Conservation (phyloP, 2,888 invertebrate species). For the Spialia ferax region DNA sequence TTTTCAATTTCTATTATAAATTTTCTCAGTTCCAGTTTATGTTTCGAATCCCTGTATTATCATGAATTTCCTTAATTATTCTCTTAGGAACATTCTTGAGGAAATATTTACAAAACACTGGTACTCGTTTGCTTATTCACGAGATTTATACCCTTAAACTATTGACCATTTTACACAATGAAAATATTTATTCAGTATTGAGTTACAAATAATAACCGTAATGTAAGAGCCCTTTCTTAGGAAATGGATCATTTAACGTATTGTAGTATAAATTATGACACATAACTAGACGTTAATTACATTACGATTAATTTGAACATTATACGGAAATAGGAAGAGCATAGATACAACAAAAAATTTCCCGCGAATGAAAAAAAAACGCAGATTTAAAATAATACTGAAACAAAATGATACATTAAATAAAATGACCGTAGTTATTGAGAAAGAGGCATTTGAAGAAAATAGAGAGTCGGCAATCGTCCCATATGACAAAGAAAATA, state of each 20-base stretch:
- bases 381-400: too few relatives aligned
- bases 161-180: not conserved
- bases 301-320: too few relatives aligned
- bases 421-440: too few relatives aligned
- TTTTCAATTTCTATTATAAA: not conserved
- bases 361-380: too few relatives aligned
- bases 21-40: slow-evolving; percentile 4
- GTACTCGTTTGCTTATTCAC: not conserved
- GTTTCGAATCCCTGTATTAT: slow-evolving; percentile 6
- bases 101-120: slow-evolving; percentile 16
- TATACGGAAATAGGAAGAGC: too few relatives aligned
- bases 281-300: too few relatives aligned
- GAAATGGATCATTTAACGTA: not conserved
- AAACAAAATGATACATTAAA: too few relatives aligned
- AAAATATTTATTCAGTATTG: too few relatives aligned
- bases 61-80: slow-evolving; percentile 4
- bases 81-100: slow-evolving; percentile 32
- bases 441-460: too few relatives aligned
- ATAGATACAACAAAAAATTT: too few relatives aligned
- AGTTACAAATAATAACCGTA: slow-evolving; percentile 8
- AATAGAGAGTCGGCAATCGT: too few relatives aligned
- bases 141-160: not conserved
- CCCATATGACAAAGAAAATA: too few relatives aligned
- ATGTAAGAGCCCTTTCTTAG: not conserved
- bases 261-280: not conserved